Evolutionary conservation across 2,888 invertebrate species (phyloP).

Genomic region (Labia minor): DNA sequence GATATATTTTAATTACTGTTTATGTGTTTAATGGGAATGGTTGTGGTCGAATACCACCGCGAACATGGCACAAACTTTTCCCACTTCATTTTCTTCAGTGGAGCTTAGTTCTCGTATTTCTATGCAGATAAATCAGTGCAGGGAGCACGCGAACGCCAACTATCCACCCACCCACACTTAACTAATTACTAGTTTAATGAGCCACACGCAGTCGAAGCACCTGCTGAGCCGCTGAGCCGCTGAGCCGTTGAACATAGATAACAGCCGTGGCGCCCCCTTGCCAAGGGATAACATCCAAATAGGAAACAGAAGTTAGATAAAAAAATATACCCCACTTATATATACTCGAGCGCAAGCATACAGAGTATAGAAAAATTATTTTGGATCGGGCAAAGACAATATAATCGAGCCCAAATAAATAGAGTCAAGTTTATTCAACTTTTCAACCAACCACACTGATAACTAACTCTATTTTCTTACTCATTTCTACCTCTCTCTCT

Average conservation of each 20-base stretch:
- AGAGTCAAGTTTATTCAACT: not conserved
- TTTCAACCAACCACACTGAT: not conserved
- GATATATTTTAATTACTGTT: conserved; percentile 13
- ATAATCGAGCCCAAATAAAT: not conserved
- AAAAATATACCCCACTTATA: not conserved
- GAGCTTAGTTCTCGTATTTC: not conserved
- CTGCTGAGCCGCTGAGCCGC: conserved; percentile 3
- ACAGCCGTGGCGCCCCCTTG: not conserved
- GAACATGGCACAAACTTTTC: conserved; percentile 1
- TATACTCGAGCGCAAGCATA: no score
- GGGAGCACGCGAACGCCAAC: not conserved
- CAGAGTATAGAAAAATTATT: no score
- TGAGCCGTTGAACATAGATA: not conserved
- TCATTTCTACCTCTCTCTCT: no score
- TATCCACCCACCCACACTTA: not conserved
- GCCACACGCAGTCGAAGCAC: not conserved
- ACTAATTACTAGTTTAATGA: conserved; percentile 13
- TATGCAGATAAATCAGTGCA: conserved; percentile 1
- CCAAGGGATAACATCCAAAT: not conserved
- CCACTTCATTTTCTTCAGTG: not conserved
- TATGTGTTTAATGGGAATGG: conserved; percentile 8
- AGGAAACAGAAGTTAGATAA: conserved; percentile 3
- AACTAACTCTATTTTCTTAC: not conserved
- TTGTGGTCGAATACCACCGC: conserved; percentile 2
- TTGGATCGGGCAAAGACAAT: not conserved